Conservation (phyloP, 2,888 invertebrate genomes). For the Drosophila phalerata region DNA sequence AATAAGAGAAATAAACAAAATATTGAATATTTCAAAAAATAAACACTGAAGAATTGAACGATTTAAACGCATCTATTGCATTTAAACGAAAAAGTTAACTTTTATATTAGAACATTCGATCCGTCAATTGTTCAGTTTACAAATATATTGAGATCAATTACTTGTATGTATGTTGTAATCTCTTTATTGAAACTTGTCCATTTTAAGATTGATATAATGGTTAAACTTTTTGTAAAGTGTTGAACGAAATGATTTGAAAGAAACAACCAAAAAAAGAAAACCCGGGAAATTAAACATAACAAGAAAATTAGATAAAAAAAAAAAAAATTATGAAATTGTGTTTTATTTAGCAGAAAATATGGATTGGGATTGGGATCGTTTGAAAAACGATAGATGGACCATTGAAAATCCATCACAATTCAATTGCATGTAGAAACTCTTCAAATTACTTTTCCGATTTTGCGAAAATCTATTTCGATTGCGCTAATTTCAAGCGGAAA, state of each 20-base stretch:
- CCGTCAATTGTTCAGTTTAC: slow-evolving; percentile 60
- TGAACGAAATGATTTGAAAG: slow-evolving; percentile 39
- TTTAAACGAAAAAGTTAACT: slow-evolving; percentile 62
- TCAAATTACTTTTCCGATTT: no score
- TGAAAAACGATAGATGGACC: neutral
- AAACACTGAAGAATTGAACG: slow-evolving; percentile 25
- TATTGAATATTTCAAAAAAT: slow-evolving; percentile 30
- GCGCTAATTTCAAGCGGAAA: neutral
- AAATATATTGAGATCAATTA: slow-evolving; percentile 29
- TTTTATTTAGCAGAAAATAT: slow-evolving; percentile 17
- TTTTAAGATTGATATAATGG: slow-evolving; percentile 63
- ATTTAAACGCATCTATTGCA: slow-evolving; percentile 58
- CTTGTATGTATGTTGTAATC: slow-evolving; percentile 44
- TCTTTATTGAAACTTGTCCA: slow-evolving; percentile 54
- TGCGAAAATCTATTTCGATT: neutral
- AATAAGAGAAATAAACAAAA: slow-evolving; percentile 19
- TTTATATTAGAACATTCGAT: slow-evolving; percentile 48
- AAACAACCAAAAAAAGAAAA: slow-evolving; percentile 29
- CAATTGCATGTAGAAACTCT: no score
- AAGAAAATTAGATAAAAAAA: slow-evolving; percentile 5
- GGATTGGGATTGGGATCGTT: neutral
- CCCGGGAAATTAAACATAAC: slow-evolving; percentile 23
- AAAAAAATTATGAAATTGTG: slow-evolving; percentile 3
- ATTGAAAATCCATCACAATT: no score
- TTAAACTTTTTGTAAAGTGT: slow-evolving; percentile 72